phyloP scores from a whole-genome alignment of 1,140 invertebrate species.

The Drosophila pseudoobscura region DNA sequence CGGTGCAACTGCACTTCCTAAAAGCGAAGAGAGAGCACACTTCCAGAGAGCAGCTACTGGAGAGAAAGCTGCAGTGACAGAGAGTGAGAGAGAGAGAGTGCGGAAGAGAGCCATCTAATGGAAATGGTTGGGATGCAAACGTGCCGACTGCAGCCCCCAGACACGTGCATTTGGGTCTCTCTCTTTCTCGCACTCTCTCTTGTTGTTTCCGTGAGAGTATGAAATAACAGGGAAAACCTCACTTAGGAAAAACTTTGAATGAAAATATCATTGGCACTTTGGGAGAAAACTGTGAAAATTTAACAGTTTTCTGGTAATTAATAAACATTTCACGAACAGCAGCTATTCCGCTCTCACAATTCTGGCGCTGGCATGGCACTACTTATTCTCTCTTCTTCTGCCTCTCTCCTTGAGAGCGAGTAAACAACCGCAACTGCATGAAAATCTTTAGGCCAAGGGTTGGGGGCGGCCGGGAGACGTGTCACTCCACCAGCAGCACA shows the following conservation, averaged over 20 bases:
- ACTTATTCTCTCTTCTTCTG: no score
- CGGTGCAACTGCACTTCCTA: constrained; percentile 58
- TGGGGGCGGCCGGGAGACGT: constrained; percentile 43
- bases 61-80: constrained; percentile 28
- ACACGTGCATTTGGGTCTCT: constrained; percentile 60
- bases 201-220: constrained; percentile 25
- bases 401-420: constrained; percentile 27
- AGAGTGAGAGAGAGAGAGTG: constrained; percentile 16
- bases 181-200: constrained; percentile 4
- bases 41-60: constrained; percentile 2
- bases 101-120: constrained; percentile 29
- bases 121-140: constrained; percentile 45
- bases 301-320: constrained; percentile 26
- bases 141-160: constrained; percentile 30
- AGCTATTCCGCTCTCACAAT: constrained; percentile 15
- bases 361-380: no score
- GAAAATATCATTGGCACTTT: constrained; percentile 32
- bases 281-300: constrained; percentile 21
- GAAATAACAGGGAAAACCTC: constrained; percentile 15
- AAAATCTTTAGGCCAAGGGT: constrained; percentile 31
- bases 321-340: constrained; percentile 48
- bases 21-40: constrained; percentile 3
- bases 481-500: constrained; percentile 42
- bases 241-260: constrained; percentile 58
- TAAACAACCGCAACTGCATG: constrained; percentile 70